phyloP scores from a whole-genome alignment of 2,113 vertebrate species.

The Dipodomys stephensi region DNA sequence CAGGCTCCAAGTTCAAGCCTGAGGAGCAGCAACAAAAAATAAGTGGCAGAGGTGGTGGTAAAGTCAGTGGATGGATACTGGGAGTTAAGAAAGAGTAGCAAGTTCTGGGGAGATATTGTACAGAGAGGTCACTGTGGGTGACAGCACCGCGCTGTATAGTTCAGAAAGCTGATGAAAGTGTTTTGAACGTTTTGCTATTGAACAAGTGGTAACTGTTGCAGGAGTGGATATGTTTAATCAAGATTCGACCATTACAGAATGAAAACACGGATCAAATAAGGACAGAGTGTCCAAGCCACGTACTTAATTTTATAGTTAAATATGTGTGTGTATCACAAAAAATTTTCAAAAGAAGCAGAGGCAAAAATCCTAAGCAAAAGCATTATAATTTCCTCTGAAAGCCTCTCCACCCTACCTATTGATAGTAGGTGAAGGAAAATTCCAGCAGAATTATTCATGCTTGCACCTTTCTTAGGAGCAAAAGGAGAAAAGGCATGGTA shows the following conservation, averaged over 20 bases:
- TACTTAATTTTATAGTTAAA: neutral
- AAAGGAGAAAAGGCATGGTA: neutral
- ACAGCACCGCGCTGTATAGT: neutral
- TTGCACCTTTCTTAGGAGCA: neutral
- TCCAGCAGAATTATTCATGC: neutral
- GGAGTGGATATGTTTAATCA: neutral
- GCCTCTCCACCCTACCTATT: neutral
- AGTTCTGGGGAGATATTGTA: neutral
- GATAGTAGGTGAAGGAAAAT: conserved; percentile 33
- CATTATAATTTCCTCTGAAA: conserved; percentile 10
- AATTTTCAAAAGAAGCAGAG: neutral
- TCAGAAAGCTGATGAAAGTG: neutral
- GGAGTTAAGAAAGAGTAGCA: too few relatives aligned
- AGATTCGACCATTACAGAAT: neutral
- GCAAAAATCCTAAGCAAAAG: conserved; percentile 36
- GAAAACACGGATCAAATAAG: neutral
- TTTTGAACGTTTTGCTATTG: neutral
- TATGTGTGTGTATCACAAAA: neutral
- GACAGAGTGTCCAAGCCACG: neutral
- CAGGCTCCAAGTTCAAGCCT: too few relatives aligned
- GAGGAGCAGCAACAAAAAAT: too few relatives aligned
- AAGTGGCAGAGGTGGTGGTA: too few relatives aligned
- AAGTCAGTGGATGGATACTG: too few relatives aligned
- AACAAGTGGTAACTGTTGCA: neutral
- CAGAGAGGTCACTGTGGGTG: neutral